Evolutionary conservation across 2,113 vertebrate species (phyloP).

Genomic region (Serilophus lunatus): DNA sequence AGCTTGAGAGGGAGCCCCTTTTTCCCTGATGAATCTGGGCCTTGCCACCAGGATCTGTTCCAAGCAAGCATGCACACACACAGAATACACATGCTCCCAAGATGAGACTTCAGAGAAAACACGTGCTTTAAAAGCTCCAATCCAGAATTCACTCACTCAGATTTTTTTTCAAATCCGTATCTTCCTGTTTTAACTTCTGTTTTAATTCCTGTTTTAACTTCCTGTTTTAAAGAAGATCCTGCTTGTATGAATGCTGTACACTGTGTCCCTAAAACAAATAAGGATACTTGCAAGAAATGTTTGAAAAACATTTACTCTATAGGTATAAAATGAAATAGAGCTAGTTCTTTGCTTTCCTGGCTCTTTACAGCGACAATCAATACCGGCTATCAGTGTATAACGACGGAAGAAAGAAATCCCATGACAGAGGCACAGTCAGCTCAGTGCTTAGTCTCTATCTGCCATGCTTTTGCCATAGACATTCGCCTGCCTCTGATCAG

Average conservation of each 20-base stretch:
- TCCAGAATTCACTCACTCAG: neutral
- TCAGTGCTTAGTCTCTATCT: neutral
- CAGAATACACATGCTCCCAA: neutral
- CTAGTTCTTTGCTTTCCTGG: neutral
- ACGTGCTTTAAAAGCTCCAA: neutral
- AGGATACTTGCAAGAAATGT: neutral
- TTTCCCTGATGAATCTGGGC: neutral
- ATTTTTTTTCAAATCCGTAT: neutral
- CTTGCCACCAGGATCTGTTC: rapidly evolving
- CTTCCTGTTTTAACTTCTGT: neutral
- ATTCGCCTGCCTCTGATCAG: neutral
- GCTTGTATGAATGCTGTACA: neutral
- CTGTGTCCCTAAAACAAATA: neutral
- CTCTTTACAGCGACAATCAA: neutral
- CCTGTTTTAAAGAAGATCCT: neutral
- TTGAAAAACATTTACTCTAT: neutral
- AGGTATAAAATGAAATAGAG: neutral
- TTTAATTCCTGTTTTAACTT: neutral
- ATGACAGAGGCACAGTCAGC: neutral
- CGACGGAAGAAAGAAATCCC: neutral
- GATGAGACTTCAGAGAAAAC: neutral
- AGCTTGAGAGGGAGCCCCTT: neutral
- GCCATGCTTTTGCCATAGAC: neutral
- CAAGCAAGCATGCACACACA: neutral
- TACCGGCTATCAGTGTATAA: neutral